Evolutionary conservation across 1,140 invertebrate genomes (phyloP).

Genomic region (Coelopa frigida): DNA sequence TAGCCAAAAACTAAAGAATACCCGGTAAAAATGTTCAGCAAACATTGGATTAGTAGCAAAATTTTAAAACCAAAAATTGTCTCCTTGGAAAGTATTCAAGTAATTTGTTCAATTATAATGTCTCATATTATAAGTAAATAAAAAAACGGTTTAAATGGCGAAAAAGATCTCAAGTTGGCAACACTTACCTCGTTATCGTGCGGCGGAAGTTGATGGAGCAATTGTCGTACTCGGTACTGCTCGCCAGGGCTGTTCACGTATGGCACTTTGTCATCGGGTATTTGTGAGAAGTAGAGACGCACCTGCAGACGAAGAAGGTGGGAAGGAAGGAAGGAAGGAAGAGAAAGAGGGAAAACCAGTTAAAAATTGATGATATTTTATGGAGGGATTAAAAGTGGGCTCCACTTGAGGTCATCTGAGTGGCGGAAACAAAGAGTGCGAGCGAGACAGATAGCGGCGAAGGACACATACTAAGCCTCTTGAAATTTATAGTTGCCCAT

Average conservation of each 20-base stretch:
- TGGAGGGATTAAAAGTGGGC: background rate
- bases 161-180: background rate
- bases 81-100: no score
- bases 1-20: no score
- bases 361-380: background rate
- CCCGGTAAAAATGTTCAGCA: no score
- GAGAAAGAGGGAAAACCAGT: background rate
- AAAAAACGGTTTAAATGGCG: background rate
- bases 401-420: background rate
- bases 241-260: slow-evolving; percentile 95
- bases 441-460: background rate
- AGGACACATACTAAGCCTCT: no score
- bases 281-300: slow-evolving; percentile 89
- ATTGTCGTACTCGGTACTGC: slow-evolving; percentile 86
- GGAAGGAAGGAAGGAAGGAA: background rate
- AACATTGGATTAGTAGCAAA: no score
- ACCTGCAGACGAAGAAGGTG: slow-evolving; percentile 60
- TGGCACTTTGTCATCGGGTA: slow-evolving; percentile 95
- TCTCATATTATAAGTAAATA: background rate
- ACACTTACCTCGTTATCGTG: slow-evolving; percentile 79
- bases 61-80: no score
- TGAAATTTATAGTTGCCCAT: no score
- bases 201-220: slow-evolving; percentile 85
- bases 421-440: background rate
- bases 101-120: slow-evolving; percentile 4